Percentiles rank a stretch among this genome's conserved stretches.
These are phyloP conservation scores for Oncopeltus fasciatus DNA, from an alignment of 1,140 invertebrate genomes.

Conservation along the genomic window DNA sequence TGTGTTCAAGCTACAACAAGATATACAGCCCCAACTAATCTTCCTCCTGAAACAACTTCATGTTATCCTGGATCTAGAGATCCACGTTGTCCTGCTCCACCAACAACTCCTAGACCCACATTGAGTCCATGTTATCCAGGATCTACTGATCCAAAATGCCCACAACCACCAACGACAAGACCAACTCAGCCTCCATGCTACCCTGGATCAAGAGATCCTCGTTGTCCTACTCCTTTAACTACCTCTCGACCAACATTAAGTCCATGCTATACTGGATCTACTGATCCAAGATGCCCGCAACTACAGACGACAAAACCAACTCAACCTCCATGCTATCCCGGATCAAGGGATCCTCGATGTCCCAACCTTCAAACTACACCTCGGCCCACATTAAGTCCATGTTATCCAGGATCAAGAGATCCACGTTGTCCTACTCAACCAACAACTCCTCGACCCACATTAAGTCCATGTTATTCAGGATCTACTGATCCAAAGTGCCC, in stretches of 20 bases:
- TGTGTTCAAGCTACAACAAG: constrained; percentile 26
- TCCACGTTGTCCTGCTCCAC: constrained; percentile 24
- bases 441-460: constrained; percentile 8
- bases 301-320: constrained; percentile 16
- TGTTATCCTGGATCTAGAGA: constrained; percentile 29
- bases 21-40: constrained; percentile 11
- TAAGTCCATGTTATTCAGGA: constrained; percentile 23
- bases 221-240: constrained; percentile 19
- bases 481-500: constrained; percentile 30
- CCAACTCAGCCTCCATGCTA: constrained; percentile 22
- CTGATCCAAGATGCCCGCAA: constrained; percentile 28
- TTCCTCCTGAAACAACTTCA: no score
- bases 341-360: constrained; percentile 29
- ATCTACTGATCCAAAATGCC: constrained; percentile 30
- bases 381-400: constrained; percentile 1
- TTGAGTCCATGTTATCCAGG: constrained; percentile 28
- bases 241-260: constrained; percentile 2
- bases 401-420: constrained; percentile 27
- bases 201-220: constrained; percentile 24
- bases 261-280: constrained; percentile 26
- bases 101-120: constrained; percentile 20
- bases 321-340: constrained; percentile 28
- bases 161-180: constrained; percentile 22
- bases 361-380: constrained; percentile 24
- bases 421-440: constrained; percentile 27